Conservation (phyloP, 2,113 vertebrate species). For the Amia ocellicauda region DNA sequence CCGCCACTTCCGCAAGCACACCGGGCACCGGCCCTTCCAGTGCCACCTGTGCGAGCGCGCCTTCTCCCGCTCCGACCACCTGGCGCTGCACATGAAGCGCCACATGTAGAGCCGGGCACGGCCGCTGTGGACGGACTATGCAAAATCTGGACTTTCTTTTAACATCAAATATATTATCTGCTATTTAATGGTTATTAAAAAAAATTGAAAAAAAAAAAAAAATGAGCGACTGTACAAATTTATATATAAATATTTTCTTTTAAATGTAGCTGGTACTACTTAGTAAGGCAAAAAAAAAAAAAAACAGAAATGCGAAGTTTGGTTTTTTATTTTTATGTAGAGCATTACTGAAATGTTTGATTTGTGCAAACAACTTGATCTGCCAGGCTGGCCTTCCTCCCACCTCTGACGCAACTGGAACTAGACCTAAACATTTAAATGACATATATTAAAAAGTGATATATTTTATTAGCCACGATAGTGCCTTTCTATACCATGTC, state of each 20-base stretch:
- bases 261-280: conserved; percentile 85
- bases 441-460: conserved; percentile 47
- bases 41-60: conserved; percentile 93
- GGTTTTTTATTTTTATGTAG: conserved; percentile 48
- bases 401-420: conserved; percentile 55
- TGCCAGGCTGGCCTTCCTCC: conserved; percentile 58
- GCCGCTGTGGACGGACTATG: conserved; percentile 22
- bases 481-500: conserved; percentile 57
- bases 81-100: conserved; percentile 93
- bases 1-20: conserved; percentile 94
- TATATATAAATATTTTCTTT: conserved; percentile 50
- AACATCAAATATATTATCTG: conserved; percentile 46
- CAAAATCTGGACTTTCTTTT: conserved; percentile 25
- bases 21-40: conserved; percentile 91
- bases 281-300: conserved; percentile 32
- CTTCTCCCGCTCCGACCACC: conserved; percentile 91
- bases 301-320: no score
- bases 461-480: conserved; percentile 41
- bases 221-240: conserved; percentile 47
- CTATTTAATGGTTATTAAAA: conserved; percentile 52
- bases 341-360: conserved; percentile 50
- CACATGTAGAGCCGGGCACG: conserved; percentile 71
- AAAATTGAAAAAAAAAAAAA: conserved; percentile 40
- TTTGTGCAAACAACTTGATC: conserved; percentile 52
- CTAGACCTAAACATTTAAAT: conserved; percentile 46